phyloP scores from a whole-genome alignment of 2,113 vertebrate genomes.

The Erinaceus europaeus region DNA sequence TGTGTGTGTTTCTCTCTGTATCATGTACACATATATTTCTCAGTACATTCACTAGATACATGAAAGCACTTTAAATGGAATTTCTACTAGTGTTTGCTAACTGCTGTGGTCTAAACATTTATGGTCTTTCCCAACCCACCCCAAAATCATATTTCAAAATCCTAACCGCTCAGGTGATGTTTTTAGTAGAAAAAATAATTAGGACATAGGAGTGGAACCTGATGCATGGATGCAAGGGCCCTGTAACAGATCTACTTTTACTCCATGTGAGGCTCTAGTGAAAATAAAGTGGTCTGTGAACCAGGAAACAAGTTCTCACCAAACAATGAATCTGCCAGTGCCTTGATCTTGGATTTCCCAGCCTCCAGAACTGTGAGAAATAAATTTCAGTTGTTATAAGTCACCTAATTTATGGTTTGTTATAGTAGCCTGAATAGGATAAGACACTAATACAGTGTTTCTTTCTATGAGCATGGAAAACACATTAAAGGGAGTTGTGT shows the following conservation, averaged over 20 bases:
- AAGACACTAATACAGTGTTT: conserved; percentile 15
- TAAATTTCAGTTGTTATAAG: neutral
- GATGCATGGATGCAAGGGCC: neutral
- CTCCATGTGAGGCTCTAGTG: neutral
- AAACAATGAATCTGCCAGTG: neutral
- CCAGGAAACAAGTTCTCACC: neutral
- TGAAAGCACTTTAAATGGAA: too few species aligned
- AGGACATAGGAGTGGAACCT: neutral
- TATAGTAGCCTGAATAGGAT: neutral
- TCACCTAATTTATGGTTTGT: neutral
- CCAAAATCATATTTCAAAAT: neutral
- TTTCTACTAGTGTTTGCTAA: conserved; percentile 30
- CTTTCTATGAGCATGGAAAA: conserved; percentile 36
- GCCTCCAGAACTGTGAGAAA: neutral
- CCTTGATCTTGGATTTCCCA: neutral
- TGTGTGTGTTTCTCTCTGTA: too few species aligned
- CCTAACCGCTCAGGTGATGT: neutral
- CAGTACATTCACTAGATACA: too few species aligned
- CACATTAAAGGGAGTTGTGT: conserved; percentile 23
- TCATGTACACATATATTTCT: too few species aligned
- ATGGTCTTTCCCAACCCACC: neutral
- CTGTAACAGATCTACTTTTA: neutral
- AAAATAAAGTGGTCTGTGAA: neutral
- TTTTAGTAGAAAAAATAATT: neutral
- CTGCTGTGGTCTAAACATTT: neutral